These are phyloP conservation scores for Synaphobranchus kaupii DNA, from an alignment of 2,797 vertebrate genomes.

Conservation along the genomic window DNA sequence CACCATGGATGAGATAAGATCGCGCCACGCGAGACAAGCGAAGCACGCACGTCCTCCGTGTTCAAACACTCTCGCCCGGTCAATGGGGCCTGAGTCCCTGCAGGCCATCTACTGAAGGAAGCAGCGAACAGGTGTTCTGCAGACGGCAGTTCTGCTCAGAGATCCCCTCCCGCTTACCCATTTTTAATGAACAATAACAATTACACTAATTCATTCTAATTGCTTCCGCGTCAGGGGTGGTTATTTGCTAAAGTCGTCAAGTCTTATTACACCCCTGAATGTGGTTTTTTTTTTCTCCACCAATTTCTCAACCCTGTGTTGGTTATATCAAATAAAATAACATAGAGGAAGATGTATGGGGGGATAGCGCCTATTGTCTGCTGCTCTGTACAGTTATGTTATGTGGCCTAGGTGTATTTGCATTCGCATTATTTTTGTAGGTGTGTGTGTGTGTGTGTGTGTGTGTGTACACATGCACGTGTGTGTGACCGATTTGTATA, in stretches of 20 bases:
- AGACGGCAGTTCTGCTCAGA: neutral
- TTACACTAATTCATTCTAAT: constrained; percentile 55
- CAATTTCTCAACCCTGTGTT: neutral
- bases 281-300: neutral
- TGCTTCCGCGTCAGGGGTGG: constrained; percentile 60
- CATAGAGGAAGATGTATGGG: neutral
- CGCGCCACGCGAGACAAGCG: neutral
- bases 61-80: neutral
- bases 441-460: neutral
- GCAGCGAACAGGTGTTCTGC: neutral
- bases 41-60: neutral
- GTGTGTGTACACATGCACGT: neutral
- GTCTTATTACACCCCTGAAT: constrained; percentile 52
- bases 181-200: constrained; percentile 64
- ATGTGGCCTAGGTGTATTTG: neutral
- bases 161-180: neutral
- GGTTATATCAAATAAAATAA: neutral
- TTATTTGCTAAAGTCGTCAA: constrained; percentile 51
- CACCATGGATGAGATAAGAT: neutral
- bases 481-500: neutral
- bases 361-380: neutral
- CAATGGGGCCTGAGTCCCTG: neutral
- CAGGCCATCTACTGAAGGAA: neutral
- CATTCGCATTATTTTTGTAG: constrained; percentile 41
- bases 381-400: neutral